These are phyloP conservation scores for Hipposideros larvatus DNA, from an alignment of 2,797 vertebrate genomes.

Conservation along the genomic window DNA sequence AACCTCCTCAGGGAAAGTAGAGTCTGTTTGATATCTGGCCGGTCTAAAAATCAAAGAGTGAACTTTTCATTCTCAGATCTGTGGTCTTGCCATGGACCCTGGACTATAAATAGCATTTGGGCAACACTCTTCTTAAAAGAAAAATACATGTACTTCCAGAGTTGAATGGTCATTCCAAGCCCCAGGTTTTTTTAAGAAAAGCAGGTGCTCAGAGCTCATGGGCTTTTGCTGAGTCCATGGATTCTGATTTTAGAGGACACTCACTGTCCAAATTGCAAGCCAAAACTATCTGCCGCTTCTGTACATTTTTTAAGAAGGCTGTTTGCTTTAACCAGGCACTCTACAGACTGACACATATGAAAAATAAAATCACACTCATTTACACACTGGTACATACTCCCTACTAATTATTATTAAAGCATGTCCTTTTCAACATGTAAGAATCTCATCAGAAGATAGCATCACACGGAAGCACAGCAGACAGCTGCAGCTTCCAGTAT, in stretches of 20 bases:
- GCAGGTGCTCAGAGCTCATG: background rate
- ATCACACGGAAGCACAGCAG: background rate
- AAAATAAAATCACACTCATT: background rate
- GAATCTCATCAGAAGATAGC: background rate
- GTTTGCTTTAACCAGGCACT: background rate
- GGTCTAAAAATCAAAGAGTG: constrained; percentile 42
- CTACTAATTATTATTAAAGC: background rate
- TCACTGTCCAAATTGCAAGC: background rate
- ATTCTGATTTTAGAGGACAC: constrained; percentile 26
- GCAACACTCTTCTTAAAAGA: background rate
- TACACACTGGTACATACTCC: background rate
- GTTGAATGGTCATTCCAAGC: background rate
- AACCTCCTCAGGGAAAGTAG: constrained; percentile 1
- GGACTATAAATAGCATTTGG: constrained; percentile 39
- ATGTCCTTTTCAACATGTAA: background rate
- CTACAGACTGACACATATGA: background rate
- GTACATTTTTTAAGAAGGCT: background rate
- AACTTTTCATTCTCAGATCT: constrained; percentile 39
- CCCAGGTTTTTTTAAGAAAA: background rate
- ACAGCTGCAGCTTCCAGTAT: too few species aligned
- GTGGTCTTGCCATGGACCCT: background rate
- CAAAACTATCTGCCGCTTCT: background rate
- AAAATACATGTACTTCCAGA: background rate
- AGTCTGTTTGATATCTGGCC: constrained; percentile 36
- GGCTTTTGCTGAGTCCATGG: background rate